Conservation (phyloP, 1,140 invertebrate species). For the Leptinotarsa undecemlineata region DNA sequence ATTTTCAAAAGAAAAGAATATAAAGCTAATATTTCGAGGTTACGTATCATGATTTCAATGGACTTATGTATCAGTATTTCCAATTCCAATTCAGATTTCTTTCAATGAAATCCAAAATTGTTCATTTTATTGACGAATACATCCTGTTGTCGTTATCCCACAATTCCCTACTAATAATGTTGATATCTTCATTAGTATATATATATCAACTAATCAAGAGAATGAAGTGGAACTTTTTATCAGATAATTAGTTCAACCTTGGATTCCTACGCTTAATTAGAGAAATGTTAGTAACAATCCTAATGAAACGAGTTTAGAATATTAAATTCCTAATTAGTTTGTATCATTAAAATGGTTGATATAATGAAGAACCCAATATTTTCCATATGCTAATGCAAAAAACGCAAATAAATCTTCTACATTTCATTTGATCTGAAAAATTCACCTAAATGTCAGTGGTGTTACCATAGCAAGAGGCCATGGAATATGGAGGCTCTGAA, state of each 20-base stretch:
- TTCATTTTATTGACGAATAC: background rate
- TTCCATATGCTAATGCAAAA: background rate
- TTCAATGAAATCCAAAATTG: background rate
- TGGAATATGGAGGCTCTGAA: too few species aligned
- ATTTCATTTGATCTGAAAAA: background rate
- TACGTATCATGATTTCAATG: too few species aligned
- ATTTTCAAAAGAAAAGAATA: too few species aligned
- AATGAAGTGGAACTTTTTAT: slow-evolving; percentile 4
- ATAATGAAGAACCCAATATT: slow-evolving; percentile 8
- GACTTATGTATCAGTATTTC: too few species aligned
- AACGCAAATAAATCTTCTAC: background rate
- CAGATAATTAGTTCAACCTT: slow-evolving; percentile 18
- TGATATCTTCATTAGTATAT: background rate
- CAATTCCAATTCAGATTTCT: too few species aligned
- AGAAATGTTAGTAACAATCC: slow-evolving; percentile 14
- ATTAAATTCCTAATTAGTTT: slow-evolving; percentile 20
- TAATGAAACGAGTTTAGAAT: slow-evolving; percentile 11
- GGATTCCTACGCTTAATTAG: slow-evolving; percentile 15
- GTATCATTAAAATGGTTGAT: slow-evolving; percentile 17
- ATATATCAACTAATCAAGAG: background rate
- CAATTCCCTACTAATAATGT: background rate
- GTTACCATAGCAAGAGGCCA: background rate
- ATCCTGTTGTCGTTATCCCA: background rate
- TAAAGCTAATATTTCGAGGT: too few species aligned
- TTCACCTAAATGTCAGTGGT: background rate